A percentile compares a stretch with the other conserved stretches of the same genome.
phyloP scores from a whole-genome alignment of 2,888 invertebrate species.

The Trachelus troglodyta region DNA sequence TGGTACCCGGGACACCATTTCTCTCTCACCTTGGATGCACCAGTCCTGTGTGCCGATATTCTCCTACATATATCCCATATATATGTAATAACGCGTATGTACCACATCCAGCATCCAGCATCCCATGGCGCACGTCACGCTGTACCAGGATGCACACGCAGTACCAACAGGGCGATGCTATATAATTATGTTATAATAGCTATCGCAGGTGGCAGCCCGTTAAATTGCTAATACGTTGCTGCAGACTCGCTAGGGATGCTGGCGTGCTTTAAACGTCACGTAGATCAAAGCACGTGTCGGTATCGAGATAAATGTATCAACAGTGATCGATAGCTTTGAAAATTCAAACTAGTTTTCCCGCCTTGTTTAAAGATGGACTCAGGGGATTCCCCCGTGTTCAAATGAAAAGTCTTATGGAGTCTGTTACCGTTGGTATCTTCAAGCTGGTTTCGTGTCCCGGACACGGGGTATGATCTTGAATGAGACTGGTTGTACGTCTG shows the following conservation, averaged over 20 bases:
- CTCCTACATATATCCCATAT: neutral
- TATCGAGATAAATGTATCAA: neutral
- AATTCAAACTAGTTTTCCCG: neutral
- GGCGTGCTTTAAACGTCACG: neutral
- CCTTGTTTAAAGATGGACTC: neutral
- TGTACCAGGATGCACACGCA: conserved; percentile 15
- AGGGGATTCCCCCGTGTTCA: neutral
- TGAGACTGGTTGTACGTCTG: neutral
- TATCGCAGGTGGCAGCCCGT: conserved; percentile 54
- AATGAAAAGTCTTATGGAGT: neutral
- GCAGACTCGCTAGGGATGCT: conserved; percentile 15
- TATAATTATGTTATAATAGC: conserved; percentile 56
- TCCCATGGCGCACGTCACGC: conserved; percentile 8
- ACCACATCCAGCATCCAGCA: neutral
- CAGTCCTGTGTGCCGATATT: too few species aligned
- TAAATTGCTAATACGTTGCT: conserved; percentile 56
- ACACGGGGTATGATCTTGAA: neutral
- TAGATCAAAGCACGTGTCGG: neutral
- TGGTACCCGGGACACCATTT: too few species aligned
- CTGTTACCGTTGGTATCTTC: neutral
- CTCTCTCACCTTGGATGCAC: too few species aligned
- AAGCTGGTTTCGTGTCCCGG: neutral
- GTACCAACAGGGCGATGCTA: conserved; percentile 23
- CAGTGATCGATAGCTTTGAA: neutral
- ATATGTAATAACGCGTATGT: conserved; percentile 1